Conservation (phyloP, 2,888 invertebrate genomes). For the Anarsia innoxiella region DNA sequence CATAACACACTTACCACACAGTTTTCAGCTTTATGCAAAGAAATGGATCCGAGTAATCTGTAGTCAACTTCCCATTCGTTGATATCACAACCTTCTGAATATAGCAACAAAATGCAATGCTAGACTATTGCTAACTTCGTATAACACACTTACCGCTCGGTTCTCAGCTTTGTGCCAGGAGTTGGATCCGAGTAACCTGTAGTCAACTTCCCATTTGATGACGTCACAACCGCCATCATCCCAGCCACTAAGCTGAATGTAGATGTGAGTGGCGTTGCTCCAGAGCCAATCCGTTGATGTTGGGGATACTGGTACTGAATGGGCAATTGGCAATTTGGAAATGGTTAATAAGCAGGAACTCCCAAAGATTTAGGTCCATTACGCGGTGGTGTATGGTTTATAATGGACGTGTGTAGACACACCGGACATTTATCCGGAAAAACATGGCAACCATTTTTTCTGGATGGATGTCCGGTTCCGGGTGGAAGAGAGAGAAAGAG, state of each 20-base stretch:
- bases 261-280: conserved; percentile 87
- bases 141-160: conserved; percentile 50
- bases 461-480: no score
- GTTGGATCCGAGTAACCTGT: conserved; percentile 69
- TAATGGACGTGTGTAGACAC: no score
- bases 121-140: no score
- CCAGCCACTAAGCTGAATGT: conserved; percentile 88
- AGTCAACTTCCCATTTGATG: conserved; percentile 86
- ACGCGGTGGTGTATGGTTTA: no score
- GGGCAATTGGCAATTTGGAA: no score
- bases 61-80: conserved; percentile 87
- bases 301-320: conserved; percentile 81
- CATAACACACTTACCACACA: conserved; percentile 62
- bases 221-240: conserved; percentile 91
- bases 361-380: no score
- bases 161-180: conserved; percentile 66
- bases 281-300: conserved; percentile 84
- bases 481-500: no score
- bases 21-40: conserved; percentile 66
- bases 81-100: conserved; percentile 91
- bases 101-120: no score
- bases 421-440: no score
- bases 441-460: no score
- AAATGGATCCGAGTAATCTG: conserved; percentile 64
- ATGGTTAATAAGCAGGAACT: no score